These are phyloP conservation scores for Pyrochroa serraticornis DNA, from an alignment of 2,888 invertebrate species.

Conservation along the genomic window DNA sequence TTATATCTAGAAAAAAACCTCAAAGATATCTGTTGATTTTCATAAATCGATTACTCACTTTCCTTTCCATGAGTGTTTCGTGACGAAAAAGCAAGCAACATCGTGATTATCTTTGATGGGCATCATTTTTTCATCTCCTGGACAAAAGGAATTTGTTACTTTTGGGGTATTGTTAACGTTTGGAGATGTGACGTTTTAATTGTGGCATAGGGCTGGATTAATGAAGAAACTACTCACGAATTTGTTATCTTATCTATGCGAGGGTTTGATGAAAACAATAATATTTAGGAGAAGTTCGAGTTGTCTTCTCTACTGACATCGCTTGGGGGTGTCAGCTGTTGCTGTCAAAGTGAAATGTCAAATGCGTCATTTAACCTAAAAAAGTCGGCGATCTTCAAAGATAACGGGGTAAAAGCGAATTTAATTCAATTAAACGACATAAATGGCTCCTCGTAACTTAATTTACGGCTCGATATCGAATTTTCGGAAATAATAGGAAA, in stretches of 20 bases:
- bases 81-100: slow-evolving; percentile 95
- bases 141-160: slow-evolving; percentile 1
- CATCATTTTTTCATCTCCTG: slow-evolving; percentile 69
- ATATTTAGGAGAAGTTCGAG: slow-evolving; percentile 12
- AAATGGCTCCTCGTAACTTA: too few species aligned
- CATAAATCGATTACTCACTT: slow-evolving; percentile 67
- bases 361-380: slow-evolving; percentile 9
- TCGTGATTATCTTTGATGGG: slow-evolving; percentile 92
- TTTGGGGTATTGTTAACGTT: background rate
- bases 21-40: background rate
- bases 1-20: slow-evolving; percentile 75
- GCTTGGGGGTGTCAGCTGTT: slow-evolving; percentile 42
- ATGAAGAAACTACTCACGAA: slow-evolving; percentile 22
- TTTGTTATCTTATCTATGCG: background rate
- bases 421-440: too few species aligned
- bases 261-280: slow-evolving; percentile 7
- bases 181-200: background rate
- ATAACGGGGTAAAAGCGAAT: too few species aligned
- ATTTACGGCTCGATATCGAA: too few species aligned
- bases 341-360: slow-evolving; percentile 26
- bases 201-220: background rate
- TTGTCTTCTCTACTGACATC: slow-evolving; percentile 25
- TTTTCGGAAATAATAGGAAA: too few species aligned
- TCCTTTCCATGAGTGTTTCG: slow-evolving; percentile 99
- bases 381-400: background rate